Evolutionary conservation across 2,888 invertebrate genomes (phyloP).

Genomic region (Cordilura impudica): DNA sequence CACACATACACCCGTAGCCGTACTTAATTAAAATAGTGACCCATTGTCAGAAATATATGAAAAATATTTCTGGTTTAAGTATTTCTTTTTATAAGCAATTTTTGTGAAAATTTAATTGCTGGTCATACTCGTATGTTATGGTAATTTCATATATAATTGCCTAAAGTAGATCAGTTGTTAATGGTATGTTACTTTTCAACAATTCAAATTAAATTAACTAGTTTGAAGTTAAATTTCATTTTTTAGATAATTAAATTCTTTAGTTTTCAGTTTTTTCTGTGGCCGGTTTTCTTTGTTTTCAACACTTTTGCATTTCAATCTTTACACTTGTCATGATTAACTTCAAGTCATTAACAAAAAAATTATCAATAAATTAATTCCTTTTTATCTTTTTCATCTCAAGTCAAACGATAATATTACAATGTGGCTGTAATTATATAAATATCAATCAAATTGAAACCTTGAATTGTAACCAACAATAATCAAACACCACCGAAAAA

Average conservation of each 20-base stretch:
- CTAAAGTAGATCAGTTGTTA: slow-evolving; percentile 38
- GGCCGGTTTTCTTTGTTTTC: neutral
- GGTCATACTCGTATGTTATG: slow-evolving; percentile 34
- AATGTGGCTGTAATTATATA: neutral
- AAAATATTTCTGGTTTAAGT: neutral
- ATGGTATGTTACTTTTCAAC: slow-evolving; percentile 1
- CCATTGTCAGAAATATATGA: slow-evolving; percentile 15
- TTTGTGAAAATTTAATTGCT: slow-evolving; percentile 56
- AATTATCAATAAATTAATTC: slow-evolving; percentile 31
- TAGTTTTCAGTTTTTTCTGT: neutral
- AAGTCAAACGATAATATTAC: neutral
- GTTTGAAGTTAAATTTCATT: slow-evolving; percentile 23
- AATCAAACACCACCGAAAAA: neutral
- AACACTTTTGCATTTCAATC: slow-evolving; percentile 24
- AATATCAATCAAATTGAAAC: slow-evolving; percentile 8
- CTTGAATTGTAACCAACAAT: slow-evolving; percentile 51
- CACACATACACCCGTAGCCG: neutral
- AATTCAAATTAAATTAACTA: slow-evolving; percentile 9
- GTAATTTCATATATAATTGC: slow-evolving; percentile 46
- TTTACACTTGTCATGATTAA: slow-evolving; percentile 36
- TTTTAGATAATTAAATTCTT: slow-evolving; percentile 2
- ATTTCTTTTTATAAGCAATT: slow-evolving; percentile 12
- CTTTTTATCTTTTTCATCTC: neutral
- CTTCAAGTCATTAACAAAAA: slow-evolving; percentile 18
- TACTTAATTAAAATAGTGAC: neutral